Base-by-base conservation (phyloP, 1,140 invertebrate species). In the Neodiprion fabricii region DNA sequence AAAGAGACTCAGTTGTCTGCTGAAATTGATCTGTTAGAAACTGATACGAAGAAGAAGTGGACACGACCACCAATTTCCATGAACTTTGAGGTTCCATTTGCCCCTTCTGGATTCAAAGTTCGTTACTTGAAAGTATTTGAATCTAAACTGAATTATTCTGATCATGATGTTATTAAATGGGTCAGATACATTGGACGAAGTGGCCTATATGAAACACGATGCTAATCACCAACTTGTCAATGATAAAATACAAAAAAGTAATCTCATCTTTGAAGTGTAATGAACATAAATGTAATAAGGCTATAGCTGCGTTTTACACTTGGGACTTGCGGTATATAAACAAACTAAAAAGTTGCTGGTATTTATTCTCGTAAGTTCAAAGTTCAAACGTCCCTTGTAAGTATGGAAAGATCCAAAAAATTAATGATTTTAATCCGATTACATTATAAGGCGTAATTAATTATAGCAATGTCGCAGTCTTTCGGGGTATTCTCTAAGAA, bases 151-250 rank as follows among this genome's bases (percentile, higher is more conserved):
- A 99, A 99, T 90, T 99, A 99, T 88, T 99, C 98, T 48, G 99
- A 99, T 87, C 98, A 99, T 81, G 99, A 99, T 89, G 99, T 99
- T 77, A 99, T 99, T 83, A 99, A 99, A 94, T 99, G 99, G 99
- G 99, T 99, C 28, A 92, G 99, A 67, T 99, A 99, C 89, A 99
- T 99, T 84, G 99, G 99, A 14, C 93, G 97, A 79, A 99, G 97
- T 88, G 99, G 99, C 71, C 92, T 99, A 9, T 99, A 99, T 86
- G 99, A 99, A 91, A 99, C 99, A 28, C 91, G 99, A 90, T 99
- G 99, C 91, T 99, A 93, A 92, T 81, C 78, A 70, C 72, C 76
- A 75, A 77, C 81, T 81, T 78, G 80, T 82, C 77, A 76, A 76
- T 61, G 53, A 61, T 61, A 61, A 75, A 77, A 77, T 70, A 76